A percentile compares a stretch with the other conserved stretches of the same genome.
Conservation (phyloP, 2,113 vertebrate genomes). For the Serinus canaria region DNA sequence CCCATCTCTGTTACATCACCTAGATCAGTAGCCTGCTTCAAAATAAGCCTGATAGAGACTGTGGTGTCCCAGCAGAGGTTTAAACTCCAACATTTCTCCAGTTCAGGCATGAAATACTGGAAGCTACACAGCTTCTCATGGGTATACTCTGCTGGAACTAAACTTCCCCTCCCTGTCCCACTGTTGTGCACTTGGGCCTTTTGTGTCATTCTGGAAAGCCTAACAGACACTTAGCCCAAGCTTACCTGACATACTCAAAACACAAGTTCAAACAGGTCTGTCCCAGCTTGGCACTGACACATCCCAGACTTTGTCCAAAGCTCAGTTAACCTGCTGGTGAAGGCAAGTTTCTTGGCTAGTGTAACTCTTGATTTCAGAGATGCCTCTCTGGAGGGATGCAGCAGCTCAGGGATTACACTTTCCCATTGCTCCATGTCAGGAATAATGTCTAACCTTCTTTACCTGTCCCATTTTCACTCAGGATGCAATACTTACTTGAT, state of each 20-base stretch:
- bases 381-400: background rate
- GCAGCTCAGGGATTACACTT: accelerated
- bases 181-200: background rate
- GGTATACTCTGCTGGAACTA: background rate
- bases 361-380: background rate
- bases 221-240: background rate
- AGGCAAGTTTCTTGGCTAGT: background rate
- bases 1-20: background rate
- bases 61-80: background rate
- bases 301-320: background rate
- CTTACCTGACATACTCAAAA: background rate
- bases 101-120: background rate
- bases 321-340: background rate
- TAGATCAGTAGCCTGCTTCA: background rate
- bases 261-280: background rate
- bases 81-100: background rate
- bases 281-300: background rate
- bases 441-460: background rate
- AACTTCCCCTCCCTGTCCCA: background rate
- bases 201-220: background rate
- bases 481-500: constrained; percentile 68
- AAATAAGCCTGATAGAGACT: background rate
- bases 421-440: background rate
- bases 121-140: background rate
- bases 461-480: background rate